Evolutionary conservation across 2,888 invertebrate genomes (phyloP), one percentile per base, ranked within the genome.

Genomic region (Baccha elongata): DNA sequence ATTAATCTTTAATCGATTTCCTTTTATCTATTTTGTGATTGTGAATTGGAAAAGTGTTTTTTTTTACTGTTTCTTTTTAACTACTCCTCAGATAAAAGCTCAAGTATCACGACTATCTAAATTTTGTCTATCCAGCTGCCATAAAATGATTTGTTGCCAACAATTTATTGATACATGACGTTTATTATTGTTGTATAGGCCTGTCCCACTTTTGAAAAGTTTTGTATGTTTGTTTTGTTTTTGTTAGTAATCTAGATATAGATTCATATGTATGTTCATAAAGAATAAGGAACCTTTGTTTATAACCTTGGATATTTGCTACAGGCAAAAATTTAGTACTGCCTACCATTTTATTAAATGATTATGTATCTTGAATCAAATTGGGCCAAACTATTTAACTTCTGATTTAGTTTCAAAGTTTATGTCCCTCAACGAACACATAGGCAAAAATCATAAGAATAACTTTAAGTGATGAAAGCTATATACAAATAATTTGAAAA

Each of bases 241-340:
- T 17, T 10, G 15, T 17, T 21, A 21, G 19, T 65, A 37, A 48
- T 55, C 23, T 50, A 10, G 23, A 26, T 40, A 44, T 19, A 3
- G 17, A 8, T 11, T 10, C 40, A n/a, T 23, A 50, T 58, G 55
- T 48, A 67, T 60, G 21, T n/a, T 29, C 40, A 50, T 5, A 8
- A 21, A 53, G 72, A 15, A 58, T 50, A 42, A 58, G 55, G 42
- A 50, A 74, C 32, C 15, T 15, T 55, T 55, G 13, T 32, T 60
- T 62, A 0, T 42, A 40, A 48, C 65, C 73, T 65, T 65, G 73
- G 53, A 11, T 55, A 65, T 65, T 64, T 64, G 65, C 65, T 55
- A 10, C 19, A 0, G 37, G 17, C 53, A 7, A 19, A 13, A 29
- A 53, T 53, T 13, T 2, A 29, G 29, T 32, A 32, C 52, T 52